These are phyloP conservation scores for Drosophila mayaguana DNA, from an alignment of 2,888 invertebrate genomes.

Conservation along the genomic window DNA sequence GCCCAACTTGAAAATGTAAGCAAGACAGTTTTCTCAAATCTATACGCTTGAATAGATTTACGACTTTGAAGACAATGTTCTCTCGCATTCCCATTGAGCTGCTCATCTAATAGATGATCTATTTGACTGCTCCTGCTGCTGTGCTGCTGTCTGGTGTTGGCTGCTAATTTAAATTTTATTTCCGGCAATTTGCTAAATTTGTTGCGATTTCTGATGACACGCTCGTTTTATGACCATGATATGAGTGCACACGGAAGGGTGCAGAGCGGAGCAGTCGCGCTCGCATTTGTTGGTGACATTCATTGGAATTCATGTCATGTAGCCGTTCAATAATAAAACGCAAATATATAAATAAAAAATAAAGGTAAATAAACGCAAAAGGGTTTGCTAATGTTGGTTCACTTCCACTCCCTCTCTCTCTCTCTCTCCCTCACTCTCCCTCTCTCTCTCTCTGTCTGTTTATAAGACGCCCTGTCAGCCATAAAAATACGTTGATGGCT, in stretches of 20 bases:
- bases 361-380: conserved; percentile 81
- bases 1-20: neutral
- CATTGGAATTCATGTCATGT: conserved; percentile 79
- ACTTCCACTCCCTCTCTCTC: conserved; percentile 15
- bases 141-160: conserved; percentile 3
- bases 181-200: conserved; percentile 81
- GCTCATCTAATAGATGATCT: conserved; percentile 44
- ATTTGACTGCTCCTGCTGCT: conserved; percentile 26
- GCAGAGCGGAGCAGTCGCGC: neutral
- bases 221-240: conserved; percentile 76
- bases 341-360: conserved; percentile 80
- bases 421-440: conserved; percentile 2
- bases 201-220: conserved; percentile 81
- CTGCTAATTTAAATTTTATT: conserved; percentile 81
- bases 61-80: conserved; percentile 21
- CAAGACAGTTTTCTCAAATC: neutral
- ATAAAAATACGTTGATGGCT: conserved; percentile 72
- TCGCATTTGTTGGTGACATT: conserved; percentile 62
- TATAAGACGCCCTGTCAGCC: conserved; percentile 49
- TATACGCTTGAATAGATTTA: conserved; percentile 21
- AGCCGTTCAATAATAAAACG: conserved; percentile 79
- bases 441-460: conserved; percentile 11
- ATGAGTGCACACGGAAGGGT: conserved; percentile 22
- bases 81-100: neutral
- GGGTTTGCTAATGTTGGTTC: conserved; percentile 74